Evolutionary conservation across 1,140 invertebrate species (phyloP).

Genomic region (Coptotermes formosanus): DNA sequence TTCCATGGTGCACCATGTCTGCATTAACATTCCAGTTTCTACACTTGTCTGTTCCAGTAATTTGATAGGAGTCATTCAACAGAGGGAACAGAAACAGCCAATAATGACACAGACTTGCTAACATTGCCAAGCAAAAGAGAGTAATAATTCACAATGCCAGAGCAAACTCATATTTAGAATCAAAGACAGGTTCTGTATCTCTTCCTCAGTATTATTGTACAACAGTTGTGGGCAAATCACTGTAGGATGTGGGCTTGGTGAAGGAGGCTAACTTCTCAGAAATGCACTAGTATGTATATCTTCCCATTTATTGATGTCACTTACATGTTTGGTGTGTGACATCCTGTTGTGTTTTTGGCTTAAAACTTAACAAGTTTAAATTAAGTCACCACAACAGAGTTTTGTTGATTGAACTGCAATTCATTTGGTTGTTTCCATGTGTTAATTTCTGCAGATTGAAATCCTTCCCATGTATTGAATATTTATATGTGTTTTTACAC

Average conservation of each 20-base stretch:
- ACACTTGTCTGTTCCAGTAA: background rate
- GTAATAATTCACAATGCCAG: background rate
- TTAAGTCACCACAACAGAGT: too few relatives aligned
- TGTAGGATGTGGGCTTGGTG: background rate
- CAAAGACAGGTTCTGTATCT: background rate
- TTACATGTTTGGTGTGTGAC: background rate
- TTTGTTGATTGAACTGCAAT: too few relatives aligned
- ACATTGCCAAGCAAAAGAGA: background rate
- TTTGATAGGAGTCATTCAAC: background rate
- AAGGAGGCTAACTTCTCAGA: background rate
- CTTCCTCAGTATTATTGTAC: background rate
- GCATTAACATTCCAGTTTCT: background rate
- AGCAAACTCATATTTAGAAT: background rate
- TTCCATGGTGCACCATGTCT: background rate
- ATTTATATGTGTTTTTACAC: background rate
- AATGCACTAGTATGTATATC: background rate
- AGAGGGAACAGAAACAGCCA: background rate
- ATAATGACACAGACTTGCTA: background rate
- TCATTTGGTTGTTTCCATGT: too few relatives aligned
- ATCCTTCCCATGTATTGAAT: background rate
- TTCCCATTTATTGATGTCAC: background rate
- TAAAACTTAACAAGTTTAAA: too few relatives aligned
- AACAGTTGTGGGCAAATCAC: slow-evolving; percentile 2
- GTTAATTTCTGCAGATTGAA: background rate
- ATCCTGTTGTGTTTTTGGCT: too few relatives aligned